These are phyloP conservation scores for Nerophis lumbriciformis DNA, from an alignment of 2,113 vertebrate genomes.

Conservation along the genomic window DNA sequence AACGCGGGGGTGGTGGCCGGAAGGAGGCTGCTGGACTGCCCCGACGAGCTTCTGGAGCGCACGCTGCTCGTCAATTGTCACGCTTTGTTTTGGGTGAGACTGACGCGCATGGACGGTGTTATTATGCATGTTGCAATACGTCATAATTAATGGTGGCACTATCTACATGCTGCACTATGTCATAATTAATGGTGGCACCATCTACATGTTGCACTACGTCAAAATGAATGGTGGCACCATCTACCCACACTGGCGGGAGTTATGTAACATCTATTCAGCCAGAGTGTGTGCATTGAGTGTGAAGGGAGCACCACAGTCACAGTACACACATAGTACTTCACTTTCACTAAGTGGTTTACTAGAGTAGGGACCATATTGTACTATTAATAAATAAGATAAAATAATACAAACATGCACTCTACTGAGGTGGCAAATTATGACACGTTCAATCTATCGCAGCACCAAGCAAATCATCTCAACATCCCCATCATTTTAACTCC, in stretches of 20 bases:
- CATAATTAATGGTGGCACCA: too few relatives aligned
- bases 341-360: too few relatives aligned
- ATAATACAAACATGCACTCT: too few relatives aligned
- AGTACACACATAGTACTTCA: background rate
- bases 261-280: slow-evolving; percentile 36
- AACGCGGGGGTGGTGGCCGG: slow-evolving; percentile 69
- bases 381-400: too few relatives aligned
- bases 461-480: too few relatives aligned
- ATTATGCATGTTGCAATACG: background rate
- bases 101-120: background rate
- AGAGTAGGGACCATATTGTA: too few relatives aligned
- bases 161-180: too few relatives aligned
- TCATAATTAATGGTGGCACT: too few relatives aligned
- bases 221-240: background rate
- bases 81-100: slow-evolving; percentile 72
- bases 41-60: slow-evolving; percentile 68
- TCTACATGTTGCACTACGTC: too few relatives aligned
- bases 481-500: too few relatives aligned
- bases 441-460: too few relatives aligned
- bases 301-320: slow-evolving; percentile 25
- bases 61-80: slow-evolving; percentile 72
- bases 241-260: slow-evolving; percentile 6
- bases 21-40: slow-evolving; percentile 66
- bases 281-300: slow-evolving; percentile 35
- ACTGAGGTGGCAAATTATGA: too few relatives aligned